phyloP scores from a whole-genome alignment of 2,797 vertebrate genomes.

The Synanceia verrucosa region DNA sequence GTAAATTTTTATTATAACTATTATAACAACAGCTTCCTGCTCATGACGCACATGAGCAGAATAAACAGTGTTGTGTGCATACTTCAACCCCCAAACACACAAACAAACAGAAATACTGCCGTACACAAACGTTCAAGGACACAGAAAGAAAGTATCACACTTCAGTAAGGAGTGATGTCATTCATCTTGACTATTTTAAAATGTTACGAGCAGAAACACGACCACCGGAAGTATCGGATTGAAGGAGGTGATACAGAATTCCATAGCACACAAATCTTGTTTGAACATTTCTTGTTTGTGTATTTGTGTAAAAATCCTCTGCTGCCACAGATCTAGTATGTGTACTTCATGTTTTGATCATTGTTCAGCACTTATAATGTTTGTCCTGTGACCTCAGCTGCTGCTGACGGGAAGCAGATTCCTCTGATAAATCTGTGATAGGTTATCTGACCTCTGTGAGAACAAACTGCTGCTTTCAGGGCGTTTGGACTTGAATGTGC shows the following conservation, averaged over 20 bases:
- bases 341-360: background rate
- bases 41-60: background rate
- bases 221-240: background rate
- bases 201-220: conserved; percentile 10
- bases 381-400: background rate
- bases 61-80: background rate
- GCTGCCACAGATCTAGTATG: background rate
- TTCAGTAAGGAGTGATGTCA: conserved; percentile 8
- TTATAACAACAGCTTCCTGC: conserved; percentile 29
- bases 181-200: background rate
- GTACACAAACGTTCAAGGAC: conserved; percentile 7
- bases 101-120: background rate
- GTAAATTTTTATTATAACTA: no score
- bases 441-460: conserved; percentile 34
- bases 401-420: conserved; percentile 30
- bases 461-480: background rate
- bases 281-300: no score
- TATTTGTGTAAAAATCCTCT: no score
- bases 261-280: background rate
- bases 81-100: background rate
- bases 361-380: background rate
- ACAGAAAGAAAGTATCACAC: conserved; percentile 27
- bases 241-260: background rate
- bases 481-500: conserved; percentile 1
- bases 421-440: conserved; percentile 25